Evolutionary conservation across 2,888 invertebrate genomes (phyloP).

Genomic region (Dugesia japonica): DNA sequence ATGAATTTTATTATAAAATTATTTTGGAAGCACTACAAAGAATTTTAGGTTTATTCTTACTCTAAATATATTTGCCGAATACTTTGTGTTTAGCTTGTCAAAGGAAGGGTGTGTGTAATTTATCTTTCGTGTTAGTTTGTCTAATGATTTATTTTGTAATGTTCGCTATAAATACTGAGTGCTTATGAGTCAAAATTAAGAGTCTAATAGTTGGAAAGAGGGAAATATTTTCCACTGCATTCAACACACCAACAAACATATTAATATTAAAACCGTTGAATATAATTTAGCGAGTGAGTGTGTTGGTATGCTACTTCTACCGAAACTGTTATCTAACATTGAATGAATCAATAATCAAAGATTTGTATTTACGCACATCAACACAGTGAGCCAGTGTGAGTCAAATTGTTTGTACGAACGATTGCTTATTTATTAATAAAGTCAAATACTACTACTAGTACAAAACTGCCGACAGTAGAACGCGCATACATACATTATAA

Average conservation of each 20-base stretch:
- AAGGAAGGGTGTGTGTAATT: not conserved
- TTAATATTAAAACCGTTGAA: not conserved
- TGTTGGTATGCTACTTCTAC: conserved; percentile 14
- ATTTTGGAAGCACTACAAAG: not conserved
- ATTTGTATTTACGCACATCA: conserved; percentile 13
- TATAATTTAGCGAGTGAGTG: not conserved
- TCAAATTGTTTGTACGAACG: conserved; percentile 14
- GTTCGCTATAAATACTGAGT: not conserved
- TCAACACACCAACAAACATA: not conserved
- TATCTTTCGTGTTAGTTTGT: conserved; percentile 8
- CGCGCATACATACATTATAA: not conserved
- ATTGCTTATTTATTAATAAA: not conserved
- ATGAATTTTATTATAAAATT: too few species aligned
- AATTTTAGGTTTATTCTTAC: not conserved
- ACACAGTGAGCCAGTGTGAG: conserved; percentile 5
- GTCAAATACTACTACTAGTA: conserved; percentile 15
- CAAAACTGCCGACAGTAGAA: not conserved
- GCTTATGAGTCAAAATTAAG: conserved; percentile 10
- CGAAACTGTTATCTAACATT: conserved; percentile 17
- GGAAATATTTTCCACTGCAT: not conserved
- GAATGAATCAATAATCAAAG: conserved; percentile 20
- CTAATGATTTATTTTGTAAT: conserved; percentile 5
- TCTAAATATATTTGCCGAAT: not conserved
- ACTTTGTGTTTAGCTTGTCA: not conserved
- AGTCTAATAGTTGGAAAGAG: conserved; percentile 16